Conservation (phyloP, 2,797 vertebrate genomes). For the Phrynocephalus forsythii region DNA sequence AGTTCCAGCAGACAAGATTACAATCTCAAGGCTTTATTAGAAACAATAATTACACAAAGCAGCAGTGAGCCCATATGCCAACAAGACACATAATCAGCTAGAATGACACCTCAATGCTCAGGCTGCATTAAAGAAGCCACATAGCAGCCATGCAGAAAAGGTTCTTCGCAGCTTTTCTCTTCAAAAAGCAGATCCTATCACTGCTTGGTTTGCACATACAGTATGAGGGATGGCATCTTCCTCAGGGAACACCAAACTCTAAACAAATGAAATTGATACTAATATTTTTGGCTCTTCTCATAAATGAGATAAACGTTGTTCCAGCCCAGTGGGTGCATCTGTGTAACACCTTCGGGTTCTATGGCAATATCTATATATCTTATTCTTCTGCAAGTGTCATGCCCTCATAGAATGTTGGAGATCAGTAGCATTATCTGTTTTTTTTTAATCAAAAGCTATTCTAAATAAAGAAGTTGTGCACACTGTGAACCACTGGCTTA, state of each 20-base stretch:
- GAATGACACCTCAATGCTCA: slow-evolving; percentile 39
- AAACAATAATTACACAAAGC: slow-evolving; percentile 65
- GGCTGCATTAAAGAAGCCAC: slow-evolving; percentile 53
- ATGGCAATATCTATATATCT: no score
- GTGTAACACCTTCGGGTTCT: background rate
- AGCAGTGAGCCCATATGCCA: slow-evolving; percentile 54
- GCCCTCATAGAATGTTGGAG: no score
- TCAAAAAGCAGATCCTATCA: slow-evolving; percentile 34
- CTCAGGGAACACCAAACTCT: slow-evolving; percentile 15
- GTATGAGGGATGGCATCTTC: background rate
- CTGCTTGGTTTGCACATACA: background rate
- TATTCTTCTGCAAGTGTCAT: no score
- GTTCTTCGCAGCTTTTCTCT: slow-evolving; percentile 31
- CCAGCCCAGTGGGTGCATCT: background rate
- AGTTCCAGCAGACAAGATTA: slow-evolving; percentile 42
- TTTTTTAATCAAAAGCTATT: no score
- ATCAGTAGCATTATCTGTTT: no score
- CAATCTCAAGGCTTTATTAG: slow-evolving; percentile 53
- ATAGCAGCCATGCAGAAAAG: slow-evolving; percentile 1
- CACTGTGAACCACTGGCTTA: no score
- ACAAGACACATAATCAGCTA: slow-evolving; percentile 44
- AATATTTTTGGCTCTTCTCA: background rate
- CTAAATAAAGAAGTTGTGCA: no score
- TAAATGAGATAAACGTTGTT: background rate
- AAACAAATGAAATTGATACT: background rate